Evolutionary conservation across 2,797 vertebrate species (phyloP), one percentile per base, ranked within the genome.

Genomic region (Onychomys torridus): DNA sequence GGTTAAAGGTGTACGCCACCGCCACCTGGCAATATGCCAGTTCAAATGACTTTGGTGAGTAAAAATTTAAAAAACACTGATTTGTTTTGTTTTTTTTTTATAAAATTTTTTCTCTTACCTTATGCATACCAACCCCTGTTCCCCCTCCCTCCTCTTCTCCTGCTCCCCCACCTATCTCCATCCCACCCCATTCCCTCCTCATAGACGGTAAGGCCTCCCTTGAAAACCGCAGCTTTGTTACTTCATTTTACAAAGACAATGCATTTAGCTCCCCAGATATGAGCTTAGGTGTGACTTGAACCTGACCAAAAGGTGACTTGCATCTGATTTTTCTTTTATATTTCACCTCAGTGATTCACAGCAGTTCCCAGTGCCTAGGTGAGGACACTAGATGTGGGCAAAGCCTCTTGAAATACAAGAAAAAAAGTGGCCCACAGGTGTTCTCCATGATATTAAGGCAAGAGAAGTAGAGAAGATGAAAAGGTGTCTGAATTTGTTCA

Each of bases 241-340:
- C 10, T 69, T 92, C 21, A 32, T 88, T 90, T 93, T 69, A 67
- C 34, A 71, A 91, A 91, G n/a, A 75, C 21, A 91, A 23, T 90
- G 8, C 10, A 77, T 65, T 95, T 27, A 75, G 37, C 8, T 65
- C 40, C 27, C 29, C 61, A 65, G 21, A 65, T 46, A 49, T 9
- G 63, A 84, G 40, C 29, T 34, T 65, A 17, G 6, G 40, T 32
- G 29, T 46, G 61, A 23, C 29, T 46, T 46, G 61, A 65, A 34
- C 61, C 61, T 84, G 40, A 6, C 29, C 12, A 46, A 32, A 65
- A 32, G 27, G 65, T 46, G 37, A 63, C 16, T 1, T 29, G 40
- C 12, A 17, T 46, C 40, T 17, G 9, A 17, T 34, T 65, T 84
- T 65, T 61, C 25, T 91, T 93, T 91, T 61, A 59, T 19, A 23